phyloP scores from a whole-genome alignment of 2,797 vertebrate genomes.

The Eulemur coronatus region DNA sequence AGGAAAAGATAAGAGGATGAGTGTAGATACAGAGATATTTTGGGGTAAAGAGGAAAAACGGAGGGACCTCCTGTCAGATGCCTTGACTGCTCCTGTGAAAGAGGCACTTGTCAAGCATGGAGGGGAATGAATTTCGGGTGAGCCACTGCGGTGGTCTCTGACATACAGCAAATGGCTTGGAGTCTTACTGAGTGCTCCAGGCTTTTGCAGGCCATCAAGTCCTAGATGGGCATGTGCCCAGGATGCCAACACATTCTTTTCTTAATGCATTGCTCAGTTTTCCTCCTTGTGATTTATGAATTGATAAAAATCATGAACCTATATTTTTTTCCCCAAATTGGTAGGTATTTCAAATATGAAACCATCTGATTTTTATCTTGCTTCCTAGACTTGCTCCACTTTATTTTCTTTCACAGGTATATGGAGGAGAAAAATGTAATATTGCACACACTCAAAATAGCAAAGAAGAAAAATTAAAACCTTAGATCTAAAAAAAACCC shows the following conservation, averaged over 20 bases:
- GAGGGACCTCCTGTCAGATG: neutral
- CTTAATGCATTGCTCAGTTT: neutral
- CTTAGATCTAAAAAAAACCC: neutral
- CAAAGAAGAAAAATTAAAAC: neutral
- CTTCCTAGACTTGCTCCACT: neutral
- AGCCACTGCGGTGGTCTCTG: neutral
- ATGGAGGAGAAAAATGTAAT: constrained; percentile 3
- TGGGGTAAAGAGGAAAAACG: neutral
- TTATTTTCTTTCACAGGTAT: neutral
- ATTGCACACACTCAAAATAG: neutral
- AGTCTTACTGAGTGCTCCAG: neutral
- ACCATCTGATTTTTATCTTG: neutral
- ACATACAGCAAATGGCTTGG: neutral
- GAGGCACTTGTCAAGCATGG: neutral
- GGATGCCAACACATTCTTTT: neutral
- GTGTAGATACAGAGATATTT: neutral
- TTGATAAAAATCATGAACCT: neutral
- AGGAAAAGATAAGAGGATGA: neutral
- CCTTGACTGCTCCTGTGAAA: neutral
- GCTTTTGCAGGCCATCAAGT: neutral
- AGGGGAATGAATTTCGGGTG: neutral
- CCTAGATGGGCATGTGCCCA: neutral
- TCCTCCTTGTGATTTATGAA: neutral
- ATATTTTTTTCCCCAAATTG: neutral
- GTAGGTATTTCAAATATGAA: neutral